Base-by-base conservation (phyloP, 2,797 vertebrate species). In the Myripristis murdjan region DNA sequence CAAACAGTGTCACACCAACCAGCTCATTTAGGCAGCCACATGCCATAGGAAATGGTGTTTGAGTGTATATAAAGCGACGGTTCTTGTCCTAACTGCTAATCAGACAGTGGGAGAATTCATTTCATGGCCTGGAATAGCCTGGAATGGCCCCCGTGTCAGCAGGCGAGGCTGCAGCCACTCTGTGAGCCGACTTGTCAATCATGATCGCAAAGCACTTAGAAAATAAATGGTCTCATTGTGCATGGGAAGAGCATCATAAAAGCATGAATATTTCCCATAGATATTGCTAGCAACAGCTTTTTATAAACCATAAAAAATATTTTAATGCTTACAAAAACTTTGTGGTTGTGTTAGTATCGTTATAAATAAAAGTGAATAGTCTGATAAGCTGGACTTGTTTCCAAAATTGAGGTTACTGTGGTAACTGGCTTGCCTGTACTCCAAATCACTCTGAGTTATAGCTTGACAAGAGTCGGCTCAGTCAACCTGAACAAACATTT, bases 1-100 rank as follows among this genome's bases (percentile, higher is more conserved):
- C 71, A 75, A 71, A 83, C 75, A 75, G 16, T 41, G 39, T 54
- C 60, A 49, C 63, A 52, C 57, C 57, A 70, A 49, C 20, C 70
- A 62, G 26, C 60, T 47, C 60, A 60, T 75, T 69, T 44, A 57
- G 35, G 51, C 69, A 60, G 75, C 82, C 75, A 28, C 80, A 75
- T 47, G 67, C 48, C 31, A 46, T 48, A 68, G 53, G 77, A 86
- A 76, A 76, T 58, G 33, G 52, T 59, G 62, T 70, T 31, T 20
- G 33, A 58, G 49, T 48, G 62, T 22, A 48, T 39, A 37, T 35
- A 64, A 69, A 70, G 35, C 10, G 26, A 54, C 1, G 28, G 20
- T 49, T 73, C 51, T 53, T 28, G 41, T 64, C 43, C 39, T 59
- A 31, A 60, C 61, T 57, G 61, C 37, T 55, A 24, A 67, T 72